phyloP scores from a whole-genome alignment of 2,888 invertebrate species.

The Drosophila percnosoma region DNA sequence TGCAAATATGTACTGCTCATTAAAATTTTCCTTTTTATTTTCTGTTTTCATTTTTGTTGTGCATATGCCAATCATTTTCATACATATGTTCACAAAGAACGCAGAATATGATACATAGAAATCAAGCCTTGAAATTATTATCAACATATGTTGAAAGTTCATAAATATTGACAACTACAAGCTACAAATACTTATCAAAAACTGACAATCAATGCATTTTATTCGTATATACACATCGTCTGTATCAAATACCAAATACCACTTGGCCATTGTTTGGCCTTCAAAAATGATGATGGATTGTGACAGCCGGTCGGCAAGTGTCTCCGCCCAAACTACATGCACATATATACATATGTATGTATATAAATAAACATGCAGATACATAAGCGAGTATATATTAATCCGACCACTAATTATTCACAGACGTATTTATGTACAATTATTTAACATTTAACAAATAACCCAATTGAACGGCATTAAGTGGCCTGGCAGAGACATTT shows the following conservation, averaged over 20 bases:
- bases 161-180: background rate
- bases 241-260: slow-evolving; percentile 11
- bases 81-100: background rate
- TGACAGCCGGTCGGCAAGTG: slow-evolving; percentile 74
- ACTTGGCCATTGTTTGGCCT: slow-evolving; percentile 67
- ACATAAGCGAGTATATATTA: slow-evolving; percentile 7
- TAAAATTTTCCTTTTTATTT: slow-evolving; percentile 18
- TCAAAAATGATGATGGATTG: slow-evolving; percentile 63
- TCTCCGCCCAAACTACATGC: slow-evolving; percentile 24
- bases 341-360: background rate
- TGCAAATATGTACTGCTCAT: slow-evolving; percentile 10
- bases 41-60: background rate
- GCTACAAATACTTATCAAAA: background rate
- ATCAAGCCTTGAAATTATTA: background rate
- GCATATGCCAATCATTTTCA: slow-evolving; percentile 36
- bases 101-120: background rate
- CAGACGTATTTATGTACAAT: slow-evolving; percentile 42
- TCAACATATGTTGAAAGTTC: background rate
- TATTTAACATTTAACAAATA: slow-evolving; percentile 51
- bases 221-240: background rate
- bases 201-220: slow-evolving; percentile 5
- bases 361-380: background rate
- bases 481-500: slow-evolving; percentile 26
- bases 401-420: slow-evolving; percentile 52
- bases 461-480: slow-evolving; percentile 31